Base-by-base conservation (phyloP, 2,888 invertebrate species). In the Diabrotica balteata region DNA sequence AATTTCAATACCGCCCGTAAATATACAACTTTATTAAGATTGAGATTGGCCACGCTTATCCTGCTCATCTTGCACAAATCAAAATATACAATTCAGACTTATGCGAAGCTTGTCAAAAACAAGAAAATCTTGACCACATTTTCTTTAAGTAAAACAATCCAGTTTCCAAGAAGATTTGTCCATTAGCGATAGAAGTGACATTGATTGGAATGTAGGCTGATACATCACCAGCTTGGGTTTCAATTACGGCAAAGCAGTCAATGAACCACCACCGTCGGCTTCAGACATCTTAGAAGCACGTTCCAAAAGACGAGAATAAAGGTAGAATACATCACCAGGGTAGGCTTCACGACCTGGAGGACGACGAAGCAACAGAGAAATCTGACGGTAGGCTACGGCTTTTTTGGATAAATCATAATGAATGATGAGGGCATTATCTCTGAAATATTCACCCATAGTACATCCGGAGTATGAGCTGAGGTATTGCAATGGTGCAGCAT, bases 181-280 rank as follows among this genome's bases (percentile, higher is more conserved):
- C 98, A 82, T 98, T 98, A 75, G 98, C 99, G 88, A 98, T 98
- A 85, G 98, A 98, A 86, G 99, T 99, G 81, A 99, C 98, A 86
- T 99, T 99, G 87, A 98, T 98, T 85, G 98, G 98, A 92, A 98
- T 99, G 93, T 99, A 99, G 75, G 98, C 98, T 67, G 98, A 98
- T 86, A 98, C 98, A 86, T 98, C 98, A 87, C 98, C 98, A 84
- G 98, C 98, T 88, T 98, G 97, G 63, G 98, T 98, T 87, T 98
- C 98, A 85, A 98, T 99, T 79, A 99, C 96, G 64, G 98, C 82
- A 98, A 88, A 75, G 98, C 98, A 75, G 98, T 99, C 79, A 99
- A 89, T 47, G 98, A 98, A 76, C 98, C 98, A 81, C 96, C 96
- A 73, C 97, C 97, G 86, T 96, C 91, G 74, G 91, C 91, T 80